Evolutionary conservation across 2,888 invertebrate species (phyloP).

Genomic region (Gortyna flavago): DNA sequence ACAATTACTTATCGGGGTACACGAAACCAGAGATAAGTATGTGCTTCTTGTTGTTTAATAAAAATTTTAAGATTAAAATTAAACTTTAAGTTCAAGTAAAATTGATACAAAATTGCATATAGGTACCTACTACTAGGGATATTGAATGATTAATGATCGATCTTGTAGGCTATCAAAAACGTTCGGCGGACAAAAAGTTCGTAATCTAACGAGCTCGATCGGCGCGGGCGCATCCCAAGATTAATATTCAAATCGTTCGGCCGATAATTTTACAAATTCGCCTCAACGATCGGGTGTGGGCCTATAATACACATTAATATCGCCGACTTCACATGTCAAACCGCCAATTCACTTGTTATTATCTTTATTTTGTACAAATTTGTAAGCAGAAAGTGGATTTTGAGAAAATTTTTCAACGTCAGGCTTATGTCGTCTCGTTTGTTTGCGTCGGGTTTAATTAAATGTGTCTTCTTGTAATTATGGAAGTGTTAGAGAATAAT

Average conservation of each 20-base stretch:
- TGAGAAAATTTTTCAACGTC: slow-evolving; percentile 68
- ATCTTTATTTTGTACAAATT: slow-evolving; percentile 88
- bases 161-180: slow-evolving; percentile 52
- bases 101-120: slow-evolving; percentile 18
- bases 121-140: slow-evolving; percentile 25
- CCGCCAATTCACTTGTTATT: slow-evolving; percentile 85
- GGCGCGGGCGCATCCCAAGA: slow-evolving; percentile 76
- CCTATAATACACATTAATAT: slow-evolving; percentile 89
- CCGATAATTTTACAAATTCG: slow-evolving; percentile 88
- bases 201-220: slow-evolving; percentile 73
- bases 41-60: slow-evolving; percentile 23
- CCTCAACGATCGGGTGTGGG: slow-evolving; percentile 83
- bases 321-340: slow-evolving; percentile 87
- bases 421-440: slow-evolving; percentile 42
- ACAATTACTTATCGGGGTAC: slow-evolving; percentile 53
- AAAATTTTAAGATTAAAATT: neutral
- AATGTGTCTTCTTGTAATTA: slow-evolving; percentile 38
- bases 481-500: slow-evolving; percentile 13
- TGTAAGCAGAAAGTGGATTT: slow-evolving; percentile 79
- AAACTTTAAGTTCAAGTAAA: neutral
- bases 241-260: slow-evolving; percentile 86
- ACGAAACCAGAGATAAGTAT: slow-evolving; percentile 19
- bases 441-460: slow-evolving; percentile 52
- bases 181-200: slow-evolving; percentile 65
- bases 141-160: slow-evolving; percentile 60